Evolutionary conservation across 1,140 invertebrate genomes (phyloP).

Genomic region (Aethina tumida): DNA sequence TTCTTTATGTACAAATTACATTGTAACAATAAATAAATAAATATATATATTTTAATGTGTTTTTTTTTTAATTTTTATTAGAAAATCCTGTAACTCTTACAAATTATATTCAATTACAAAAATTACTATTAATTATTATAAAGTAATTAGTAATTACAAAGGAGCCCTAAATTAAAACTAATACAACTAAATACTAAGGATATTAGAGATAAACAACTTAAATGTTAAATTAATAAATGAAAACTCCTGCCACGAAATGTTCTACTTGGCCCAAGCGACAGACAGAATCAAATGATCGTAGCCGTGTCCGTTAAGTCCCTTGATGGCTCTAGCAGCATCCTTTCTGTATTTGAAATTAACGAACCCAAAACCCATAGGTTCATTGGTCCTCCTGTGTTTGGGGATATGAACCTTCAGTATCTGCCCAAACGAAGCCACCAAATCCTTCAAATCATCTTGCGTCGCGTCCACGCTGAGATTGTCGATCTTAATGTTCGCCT

Average conservation of each 20-base stretch:
- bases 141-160: too few species aligned
- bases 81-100: too few species aligned
- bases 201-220: too few species aligned
- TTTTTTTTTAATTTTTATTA: too few species aligned
- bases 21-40: too few species aligned
- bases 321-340: constrained; percentile 88
- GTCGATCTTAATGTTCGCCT: constrained; percentile 90
- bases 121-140: too few species aligned
- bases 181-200: too few species aligned
- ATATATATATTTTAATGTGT: too few species aligned
- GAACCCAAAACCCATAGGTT: constrained; percentile 93
- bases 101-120: too few species aligned
- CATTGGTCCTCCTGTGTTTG: constrained; percentile 69
- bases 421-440: constrained; percentile 85
- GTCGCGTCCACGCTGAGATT: constrained; percentile 95
- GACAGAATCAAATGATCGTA: constrained; percentile 97
- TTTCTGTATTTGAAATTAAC: constrained; percentile 85
- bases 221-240: too few species aligned
- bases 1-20: too few species aligned
- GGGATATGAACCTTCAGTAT: constrained; percentile 82
- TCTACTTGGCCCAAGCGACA: constrained; percentile 97
- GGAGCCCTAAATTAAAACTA: too few species aligned
- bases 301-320: constrained; percentile 84
- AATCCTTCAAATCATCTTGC: constrained; percentile 89
- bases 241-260: constrained; percentile 10